Evolutionary conservation across 92 coral and sea anemone species (phyloP).

Genomic region (Phenganax subtilis): DNA sequence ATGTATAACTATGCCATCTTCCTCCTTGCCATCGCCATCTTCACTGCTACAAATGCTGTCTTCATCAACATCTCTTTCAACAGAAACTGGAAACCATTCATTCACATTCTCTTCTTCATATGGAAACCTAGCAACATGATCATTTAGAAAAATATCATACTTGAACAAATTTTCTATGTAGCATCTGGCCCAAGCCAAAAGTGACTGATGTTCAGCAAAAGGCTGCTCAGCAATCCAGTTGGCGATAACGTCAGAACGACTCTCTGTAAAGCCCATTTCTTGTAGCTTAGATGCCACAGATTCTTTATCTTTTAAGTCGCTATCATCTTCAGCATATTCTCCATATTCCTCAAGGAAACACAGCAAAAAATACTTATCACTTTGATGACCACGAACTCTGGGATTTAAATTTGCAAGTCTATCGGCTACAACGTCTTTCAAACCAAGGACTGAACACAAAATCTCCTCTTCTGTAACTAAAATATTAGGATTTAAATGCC

Average conservation of each 20-base stretch:
- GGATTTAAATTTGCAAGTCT: background rate
- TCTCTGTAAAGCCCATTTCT: slow-evolving; percentile 31
- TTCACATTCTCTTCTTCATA: slow-evolving; percentile 16
- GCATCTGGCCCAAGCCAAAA: slow-evolving; percentile 18
- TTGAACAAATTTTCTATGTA: slow-evolving; percentile 20
- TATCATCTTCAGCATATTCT: background rate
- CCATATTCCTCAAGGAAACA: slow-evolving; percentile 2
- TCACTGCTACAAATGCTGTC: background rate
- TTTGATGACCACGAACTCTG: slow-evolving; percentile 4
- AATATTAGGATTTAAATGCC: background rate
- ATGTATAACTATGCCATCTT: background rate
- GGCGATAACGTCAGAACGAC: slow-evolving; percentile 16
- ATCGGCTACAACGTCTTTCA: background rate
- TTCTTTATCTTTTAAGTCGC: background rate
- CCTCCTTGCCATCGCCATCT: background rate
- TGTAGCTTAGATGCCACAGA: slow-evolving; percentile 7
- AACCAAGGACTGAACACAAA: slow-evolving; percentile 18
- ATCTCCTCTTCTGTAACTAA: background rate
- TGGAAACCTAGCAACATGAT: slow-evolving; percentile 30
- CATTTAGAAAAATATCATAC: slow-evolving; percentile 30
- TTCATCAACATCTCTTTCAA: background rate
- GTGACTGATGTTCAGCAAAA: slow-evolving; percentile 13
- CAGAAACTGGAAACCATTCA: slow-evolving; percentile 28
- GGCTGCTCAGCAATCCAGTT: slow-evolving; percentile 24
- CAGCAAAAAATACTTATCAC: slow-evolving; percentile 7